These are phyloP conservation scores for Eulemur macaco DNA, from an alignment of 2,113 vertebrate species.

Conservation along the genomic window DNA sequence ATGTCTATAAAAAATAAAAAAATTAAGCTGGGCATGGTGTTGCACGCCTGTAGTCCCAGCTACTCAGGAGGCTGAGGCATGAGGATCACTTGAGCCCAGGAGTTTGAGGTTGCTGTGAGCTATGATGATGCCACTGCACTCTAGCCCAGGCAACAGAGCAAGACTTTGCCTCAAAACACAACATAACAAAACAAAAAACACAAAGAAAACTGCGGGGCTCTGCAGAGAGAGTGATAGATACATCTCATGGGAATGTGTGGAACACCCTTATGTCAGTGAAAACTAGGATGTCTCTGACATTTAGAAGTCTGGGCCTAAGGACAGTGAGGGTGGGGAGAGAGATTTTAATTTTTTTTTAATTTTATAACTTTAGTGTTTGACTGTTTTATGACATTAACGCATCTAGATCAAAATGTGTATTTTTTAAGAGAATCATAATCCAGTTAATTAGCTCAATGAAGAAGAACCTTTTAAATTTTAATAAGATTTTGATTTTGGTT, in stretches of 20 bases:
- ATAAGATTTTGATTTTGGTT: background rate
- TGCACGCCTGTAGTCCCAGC: no score
- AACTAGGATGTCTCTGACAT: background rate
- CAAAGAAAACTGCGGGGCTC: background rate
- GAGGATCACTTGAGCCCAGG: no score
- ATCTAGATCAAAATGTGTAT: background rate
- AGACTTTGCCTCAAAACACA: no score
- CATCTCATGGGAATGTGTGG: background rate
- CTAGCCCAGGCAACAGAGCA: no score
- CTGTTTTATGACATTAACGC: background rate
- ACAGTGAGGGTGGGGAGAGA: background rate
- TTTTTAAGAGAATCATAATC: background rate
- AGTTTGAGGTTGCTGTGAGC: no score
- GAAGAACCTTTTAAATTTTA: conserved; percentile 22
- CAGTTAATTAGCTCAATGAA: background rate
- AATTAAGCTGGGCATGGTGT: no score
- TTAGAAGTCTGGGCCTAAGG: background rate
- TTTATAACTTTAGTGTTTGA: background rate
- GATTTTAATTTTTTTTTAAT: background rate
- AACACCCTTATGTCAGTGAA: background rate
- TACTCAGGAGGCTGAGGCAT: no score
- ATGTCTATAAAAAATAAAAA: no score
- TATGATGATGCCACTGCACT: no score
- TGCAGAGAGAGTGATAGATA: background rate
- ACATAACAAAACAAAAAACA: background rate